phyloP scores from a whole-genome alignment of 2,797 vertebrate species.

The Salarias fasciatus region DNA sequence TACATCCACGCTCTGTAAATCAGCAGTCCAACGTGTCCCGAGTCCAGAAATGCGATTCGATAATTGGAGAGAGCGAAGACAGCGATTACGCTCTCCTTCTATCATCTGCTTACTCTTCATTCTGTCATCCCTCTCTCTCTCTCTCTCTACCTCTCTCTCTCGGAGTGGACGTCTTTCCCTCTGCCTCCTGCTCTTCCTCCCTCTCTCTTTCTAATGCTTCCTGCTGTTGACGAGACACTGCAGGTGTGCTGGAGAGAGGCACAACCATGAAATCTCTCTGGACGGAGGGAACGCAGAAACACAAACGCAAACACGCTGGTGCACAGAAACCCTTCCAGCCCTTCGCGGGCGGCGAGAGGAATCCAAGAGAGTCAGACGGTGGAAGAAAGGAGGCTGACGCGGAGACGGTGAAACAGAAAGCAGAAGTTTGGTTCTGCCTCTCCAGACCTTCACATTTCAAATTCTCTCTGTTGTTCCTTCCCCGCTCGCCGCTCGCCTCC shows the following conservation, averaged over 20 bases:
- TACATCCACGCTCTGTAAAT: conserved; percentile 17
- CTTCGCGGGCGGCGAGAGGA: conserved; percentile 55
- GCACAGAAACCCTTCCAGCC: conserved; percentile 59
- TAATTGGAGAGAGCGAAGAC: conserved; percentile 74
- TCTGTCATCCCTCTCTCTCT: conserved; percentile 60
- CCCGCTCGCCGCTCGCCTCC: conserved; percentile 45
- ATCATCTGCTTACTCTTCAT: conserved; percentile 59
- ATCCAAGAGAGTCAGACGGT: conserved; percentile 45
- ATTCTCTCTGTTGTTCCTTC: conserved; percentile 70
- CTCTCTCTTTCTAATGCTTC: conserved; percentile 61
- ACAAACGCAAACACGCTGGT: conserved; percentile 26
- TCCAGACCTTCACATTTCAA: conserved; percentile 62
- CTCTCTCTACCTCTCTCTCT: conserved; percentile 46
- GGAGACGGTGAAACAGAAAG: conserved; percentile 61
- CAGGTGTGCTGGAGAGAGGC: conserved; percentile 75
- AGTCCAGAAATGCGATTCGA: conserved; percentile 70
- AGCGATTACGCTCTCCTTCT: conserved; percentile 70
- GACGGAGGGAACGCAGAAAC: conserved; percentile 48
- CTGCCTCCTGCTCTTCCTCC: conserved; percentile 18
- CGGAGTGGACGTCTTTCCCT: conserved; percentile 40
- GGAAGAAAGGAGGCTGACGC: conserved; percentile 30
- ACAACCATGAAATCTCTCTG: conserved; percentile 73
- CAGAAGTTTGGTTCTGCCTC: conserved; percentile 62
- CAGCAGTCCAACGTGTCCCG: conserved; percentile 64
- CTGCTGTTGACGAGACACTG: conserved; percentile 67